These are phyloP conservation scores for Plebejus melissa DNA, from an alignment of 2,888 invertebrate species.

Conservation along the genomic window DNA sequence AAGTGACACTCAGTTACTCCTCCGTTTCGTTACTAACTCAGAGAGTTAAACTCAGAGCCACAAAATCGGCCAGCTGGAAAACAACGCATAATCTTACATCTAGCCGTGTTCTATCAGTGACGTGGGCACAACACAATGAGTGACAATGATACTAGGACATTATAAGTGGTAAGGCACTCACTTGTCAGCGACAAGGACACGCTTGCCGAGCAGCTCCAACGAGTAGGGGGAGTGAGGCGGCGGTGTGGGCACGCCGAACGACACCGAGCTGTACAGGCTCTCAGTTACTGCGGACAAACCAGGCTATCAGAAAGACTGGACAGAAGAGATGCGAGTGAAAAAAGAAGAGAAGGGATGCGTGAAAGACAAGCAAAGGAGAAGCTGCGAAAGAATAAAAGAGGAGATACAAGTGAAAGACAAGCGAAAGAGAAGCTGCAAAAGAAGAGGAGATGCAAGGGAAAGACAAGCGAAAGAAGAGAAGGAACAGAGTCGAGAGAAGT, in stretches of 20 bases:
- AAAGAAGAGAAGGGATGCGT: background rate
- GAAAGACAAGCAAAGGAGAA: background rate
- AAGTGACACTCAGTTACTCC: too few relatives aligned
- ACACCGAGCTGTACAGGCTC: slow-evolving; percentile 82
- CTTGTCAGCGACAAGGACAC: slow-evolving; percentile 70
- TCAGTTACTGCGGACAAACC: slow-evolving; percentile 78
- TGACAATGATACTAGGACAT: background rate
- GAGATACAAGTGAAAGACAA: background rate
- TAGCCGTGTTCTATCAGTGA: background rate
- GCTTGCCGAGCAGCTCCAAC: slow-evolving; percentile 80
- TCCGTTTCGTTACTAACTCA: too few relatives aligned
- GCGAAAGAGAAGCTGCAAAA: background rate
- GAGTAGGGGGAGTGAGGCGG: slow-evolving; percentile 84
- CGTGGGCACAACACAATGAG: background rate
- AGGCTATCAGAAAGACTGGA: slow-evolving; percentile 10
- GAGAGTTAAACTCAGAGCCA: too few relatives aligned
- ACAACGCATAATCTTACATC: too few relatives aligned
- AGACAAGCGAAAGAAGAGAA: background rate
- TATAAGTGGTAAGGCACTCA: slow-evolving; percentile 43
- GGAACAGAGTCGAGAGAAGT: slow-evolving; percentile 28
- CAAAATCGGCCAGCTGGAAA: too few relatives aligned
- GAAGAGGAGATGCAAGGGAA: background rate
- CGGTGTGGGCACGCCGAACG: slow-evolving; percentile 84
- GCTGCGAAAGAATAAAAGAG: background rate
- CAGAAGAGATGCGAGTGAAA: background rate